Evolutionary conservation across 2,113 vertebrate genomes (phyloP).

Genomic region (Tonatia bakeri): DNA sequence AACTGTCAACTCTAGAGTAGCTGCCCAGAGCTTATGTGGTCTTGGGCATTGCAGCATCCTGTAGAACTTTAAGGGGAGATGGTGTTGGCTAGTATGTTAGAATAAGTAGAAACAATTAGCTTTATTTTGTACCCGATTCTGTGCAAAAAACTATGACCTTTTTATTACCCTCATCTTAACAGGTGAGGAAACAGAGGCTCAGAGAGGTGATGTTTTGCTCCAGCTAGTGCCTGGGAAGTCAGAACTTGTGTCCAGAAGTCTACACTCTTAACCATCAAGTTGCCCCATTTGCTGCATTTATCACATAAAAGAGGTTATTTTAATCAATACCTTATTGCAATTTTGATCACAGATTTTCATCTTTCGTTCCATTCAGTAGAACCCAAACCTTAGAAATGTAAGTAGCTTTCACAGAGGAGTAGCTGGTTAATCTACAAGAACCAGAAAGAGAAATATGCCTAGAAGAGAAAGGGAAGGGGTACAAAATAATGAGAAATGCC

Average conservation of each 20-base stretch:
- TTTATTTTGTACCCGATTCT: conserved; percentile 15
- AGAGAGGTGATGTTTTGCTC: background rate
- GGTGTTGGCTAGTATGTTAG: background rate
- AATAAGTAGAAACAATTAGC: conserved; percentile 46
- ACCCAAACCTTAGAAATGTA: background rate
- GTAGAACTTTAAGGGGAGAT: background rate
- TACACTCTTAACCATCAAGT: background rate
- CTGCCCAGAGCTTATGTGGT: background rate
- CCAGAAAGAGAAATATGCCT: background rate
- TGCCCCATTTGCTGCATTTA: background rate
- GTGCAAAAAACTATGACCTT: background rate
- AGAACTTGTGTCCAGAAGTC: background rate
- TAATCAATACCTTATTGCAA: background rate
- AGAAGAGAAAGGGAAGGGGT: background rate
- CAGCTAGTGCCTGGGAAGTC: background rate
- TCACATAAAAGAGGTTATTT: background rate
- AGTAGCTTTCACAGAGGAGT: background rate
- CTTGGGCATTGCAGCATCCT: background rate
- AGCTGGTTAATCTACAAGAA: background rate
- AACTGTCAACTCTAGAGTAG: background rate
- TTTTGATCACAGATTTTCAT: background rate
- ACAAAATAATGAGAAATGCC: background rate
- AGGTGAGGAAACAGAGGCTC: background rate
- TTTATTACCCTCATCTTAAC: background rate
- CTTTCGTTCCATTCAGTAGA: background rate